These are phyloP conservation scores for Perizoma affinitatum DNA, from an alignment of 2,888 invertebrate genomes.

Conservation along the genomic window DNA sequence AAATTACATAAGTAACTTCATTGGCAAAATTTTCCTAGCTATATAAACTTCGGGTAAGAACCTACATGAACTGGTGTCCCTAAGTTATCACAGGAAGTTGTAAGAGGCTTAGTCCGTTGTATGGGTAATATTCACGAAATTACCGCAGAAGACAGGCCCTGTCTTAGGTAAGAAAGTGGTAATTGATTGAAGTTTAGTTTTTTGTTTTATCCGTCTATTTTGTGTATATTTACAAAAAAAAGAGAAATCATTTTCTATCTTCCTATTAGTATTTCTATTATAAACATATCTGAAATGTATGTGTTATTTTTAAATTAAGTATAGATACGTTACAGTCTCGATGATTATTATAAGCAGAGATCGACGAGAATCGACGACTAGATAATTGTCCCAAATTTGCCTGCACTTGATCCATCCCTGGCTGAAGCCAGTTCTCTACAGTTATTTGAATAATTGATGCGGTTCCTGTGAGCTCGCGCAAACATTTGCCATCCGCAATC, in stretches of 20 bases:
- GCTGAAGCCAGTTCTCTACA: conserved; percentile 50
- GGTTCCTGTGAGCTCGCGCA: conserved; percentile 68
- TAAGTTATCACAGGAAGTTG: conserved; percentile 71
- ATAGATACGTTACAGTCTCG: no score
- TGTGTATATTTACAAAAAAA: no score
- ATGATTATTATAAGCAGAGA: no score
- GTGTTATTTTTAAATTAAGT: no score
- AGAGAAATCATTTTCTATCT: no score
- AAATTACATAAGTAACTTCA: no score
- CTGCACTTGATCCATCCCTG: conserved; percentile 20
- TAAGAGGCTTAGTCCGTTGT: conserved; percentile 75
- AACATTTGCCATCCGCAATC: conserved; percentile 79
- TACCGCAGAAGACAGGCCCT: conserved; percentile 62
- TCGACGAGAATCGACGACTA: no score
- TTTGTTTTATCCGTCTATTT: neutral
- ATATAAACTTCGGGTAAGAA: conserved; percentile 44
- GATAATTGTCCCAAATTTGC: neutral
- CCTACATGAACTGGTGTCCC: conserved; percentile 55
- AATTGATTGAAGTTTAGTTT: conserved; percentile 18
- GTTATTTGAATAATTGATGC: conserved; percentile 81
- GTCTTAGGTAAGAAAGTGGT: conserved; percentile 21
- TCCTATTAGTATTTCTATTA: no score
- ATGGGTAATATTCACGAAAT: conserved; percentile 73
- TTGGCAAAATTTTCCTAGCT: conserved; percentile 12
- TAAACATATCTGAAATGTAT: no score